A percentile compares a stretch with the other conserved stretches of the same genome.
Evolutionary conservation across 2,113 vertebrate species (phyloP).

Genomic region (Nipponia nippon): DNA sequence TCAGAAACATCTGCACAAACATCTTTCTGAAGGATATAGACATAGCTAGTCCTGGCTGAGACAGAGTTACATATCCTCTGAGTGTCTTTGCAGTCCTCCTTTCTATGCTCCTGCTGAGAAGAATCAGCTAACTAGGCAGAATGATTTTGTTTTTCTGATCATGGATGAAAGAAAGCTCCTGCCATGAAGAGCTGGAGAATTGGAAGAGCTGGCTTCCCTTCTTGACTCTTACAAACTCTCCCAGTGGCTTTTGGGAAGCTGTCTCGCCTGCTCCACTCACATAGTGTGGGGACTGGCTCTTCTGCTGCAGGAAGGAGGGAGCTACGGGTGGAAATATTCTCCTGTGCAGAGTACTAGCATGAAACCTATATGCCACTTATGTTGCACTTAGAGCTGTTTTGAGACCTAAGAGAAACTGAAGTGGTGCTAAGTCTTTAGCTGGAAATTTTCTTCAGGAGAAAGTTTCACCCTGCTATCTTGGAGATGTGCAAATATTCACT

Average conservation of each 20-base stretch:
- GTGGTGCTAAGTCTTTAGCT: conserved; percentile 25
- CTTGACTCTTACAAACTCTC: not conserved
- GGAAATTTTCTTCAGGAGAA: conserved; percentile 50
- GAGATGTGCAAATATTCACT: conserved; percentile 56
- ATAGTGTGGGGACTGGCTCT: not conserved
- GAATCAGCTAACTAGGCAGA: not conserved
- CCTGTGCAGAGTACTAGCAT: not conserved
- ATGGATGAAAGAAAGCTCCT: not conserved
- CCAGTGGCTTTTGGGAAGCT: not conserved
- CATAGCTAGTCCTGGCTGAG: not conserved
- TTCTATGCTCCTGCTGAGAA: not conserved
- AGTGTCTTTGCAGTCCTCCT: not conserved
- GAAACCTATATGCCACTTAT: not conserved
- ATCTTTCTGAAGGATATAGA: not conserved
- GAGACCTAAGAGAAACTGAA: conserved; percentile 36
- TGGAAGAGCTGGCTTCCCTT: not conserved
- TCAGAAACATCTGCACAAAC: not conserved
- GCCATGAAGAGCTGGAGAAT: not conserved
- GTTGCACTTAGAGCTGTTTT: not conserved
- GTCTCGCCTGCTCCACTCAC: not conserved
- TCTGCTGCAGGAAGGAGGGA: not conserved
- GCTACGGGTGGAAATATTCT: not conserved
- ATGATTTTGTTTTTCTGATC: not conserved
- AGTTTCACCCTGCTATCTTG: conserved; percentile 43
- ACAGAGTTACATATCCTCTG: not conserved